These are phyloP conservation scores for Sinelater perroti DNA, from an alignment of 2,888 invertebrate species.

Conservation along the genomic window DNA sequence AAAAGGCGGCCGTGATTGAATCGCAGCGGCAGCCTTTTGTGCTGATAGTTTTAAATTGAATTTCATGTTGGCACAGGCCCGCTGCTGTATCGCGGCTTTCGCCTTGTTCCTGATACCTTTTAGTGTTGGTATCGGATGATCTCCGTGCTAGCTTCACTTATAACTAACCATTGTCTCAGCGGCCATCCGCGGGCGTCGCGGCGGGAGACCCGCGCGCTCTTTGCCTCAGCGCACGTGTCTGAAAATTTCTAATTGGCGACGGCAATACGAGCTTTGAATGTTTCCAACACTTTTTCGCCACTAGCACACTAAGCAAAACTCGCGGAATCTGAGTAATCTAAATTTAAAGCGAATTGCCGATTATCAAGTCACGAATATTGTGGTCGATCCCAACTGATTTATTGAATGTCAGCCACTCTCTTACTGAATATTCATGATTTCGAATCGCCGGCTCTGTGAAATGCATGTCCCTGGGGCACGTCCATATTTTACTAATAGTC, in stretches of 20 bases:
- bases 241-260: too few relatives aligned
- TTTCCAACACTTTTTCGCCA: too few relatives aligned
- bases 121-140: constrained; percentile 41
- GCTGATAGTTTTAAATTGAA: constrained; percentile 56
- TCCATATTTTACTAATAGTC: constrained; percentile 39
- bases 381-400: constrained; percentile 41
- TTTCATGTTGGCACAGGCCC: constrained; percentile 48
- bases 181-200: too few relatives aligned
- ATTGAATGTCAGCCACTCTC: constrained; percentile 41
- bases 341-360: constrained; percentile 40
- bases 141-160: constrained; percentile 32
- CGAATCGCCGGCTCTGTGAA: constrained; percentile 40
- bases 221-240: too few relatives aligned
- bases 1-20: constrained; percentile 57
- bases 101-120: constrained; percentile 44
- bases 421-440: constrained; percentile 43
- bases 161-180: constrained; percentile 33
- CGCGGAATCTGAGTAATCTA: too few relatives aligned
- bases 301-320: too few relatives aligned
- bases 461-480: constrained; percentile 33
- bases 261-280: too few relatives aligned
- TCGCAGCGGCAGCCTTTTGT: constrained; percentile 57
- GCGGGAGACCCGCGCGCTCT: too few relatives aligned
- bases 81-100: constrained; percentile 40
- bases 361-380: constrained; percentile 44